Base-by-base conservation (phyloP, 2,113 vertebrate species). In the Phyllopteryx taeniolatus region DNA sequence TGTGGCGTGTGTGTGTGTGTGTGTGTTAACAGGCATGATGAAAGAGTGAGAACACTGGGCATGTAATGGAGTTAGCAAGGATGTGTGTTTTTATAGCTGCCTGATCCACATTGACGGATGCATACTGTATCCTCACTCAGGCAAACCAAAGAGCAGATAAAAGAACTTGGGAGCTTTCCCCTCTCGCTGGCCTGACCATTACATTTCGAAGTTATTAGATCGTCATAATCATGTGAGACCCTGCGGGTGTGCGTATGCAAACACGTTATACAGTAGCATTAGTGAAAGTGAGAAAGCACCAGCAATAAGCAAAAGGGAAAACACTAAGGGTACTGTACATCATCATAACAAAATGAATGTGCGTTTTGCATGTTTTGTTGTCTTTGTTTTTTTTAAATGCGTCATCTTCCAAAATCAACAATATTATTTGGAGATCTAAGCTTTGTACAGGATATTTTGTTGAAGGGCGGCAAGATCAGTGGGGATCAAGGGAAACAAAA, bases 171-270 rank as follows among this genome's bases (percentile, higher is more conserved):
- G 77, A 72, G 65, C 62, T 54, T 84, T 73, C 64, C 44, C 12
- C 9, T 53, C 66, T 68, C 63, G 10, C 33, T 62, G 27, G 68
- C 46, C 68, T 57, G 49, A 79, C 6, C 51, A 70, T 81, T 79
- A 73, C 63, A 82, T 83, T 79, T 79, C 70, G 74, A 72, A 67
- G 17, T 85, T 79, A 83, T 85, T 82, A 76, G 70, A 53, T 20
- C 1, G 39, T 43, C 44, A 68, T 75, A 44, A 68, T 51, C 61
- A 17, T 39, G 53, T 57, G 61, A 63, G 13, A 47, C 46, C 10
- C 46, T 15, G 14, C 13, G 14, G 46, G 46, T 4, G 5, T 51
- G 47, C 47, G 7, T 17, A 19, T 51, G 15, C 5, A 15, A 51
- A 51, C 47, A 51, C 47, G 14, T 51, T 39, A 39, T 39, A 5